Evolutionary conservation across 1,140 invertebrate genomes (phyloP).

Genomic region (Marisa cornuarietis): DNA sequence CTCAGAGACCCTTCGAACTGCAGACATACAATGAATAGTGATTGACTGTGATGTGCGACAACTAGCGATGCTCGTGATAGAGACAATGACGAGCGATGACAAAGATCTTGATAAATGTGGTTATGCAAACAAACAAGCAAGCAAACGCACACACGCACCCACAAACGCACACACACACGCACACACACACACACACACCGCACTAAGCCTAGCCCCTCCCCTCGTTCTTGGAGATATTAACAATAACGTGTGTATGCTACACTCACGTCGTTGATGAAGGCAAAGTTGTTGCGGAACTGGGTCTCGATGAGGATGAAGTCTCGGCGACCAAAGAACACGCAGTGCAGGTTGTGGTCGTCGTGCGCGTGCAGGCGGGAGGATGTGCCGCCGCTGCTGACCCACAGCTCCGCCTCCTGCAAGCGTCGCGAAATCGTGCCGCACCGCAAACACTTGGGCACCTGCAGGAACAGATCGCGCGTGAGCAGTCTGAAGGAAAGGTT

Average conservation of each 20-base stretch:
- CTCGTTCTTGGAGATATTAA: neutral
- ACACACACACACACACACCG: no score
- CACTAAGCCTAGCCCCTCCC: neutral
- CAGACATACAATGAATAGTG: constrained; percentile 22
- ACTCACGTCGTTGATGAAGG: constrained; percentile 53
- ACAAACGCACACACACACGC: neutral
- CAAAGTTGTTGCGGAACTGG: constrained; percentile 53
- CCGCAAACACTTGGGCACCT: constrained; percentile 56
- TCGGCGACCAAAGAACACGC: constrained; percentile 62
- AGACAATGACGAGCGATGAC: neutral
- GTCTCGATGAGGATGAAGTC: constrained; percentile 63
- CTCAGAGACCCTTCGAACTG: constrained; percentile 51
- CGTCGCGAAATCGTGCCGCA: constrained; percentile 56
- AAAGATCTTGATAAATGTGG: no score
- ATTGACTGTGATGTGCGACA: no score
- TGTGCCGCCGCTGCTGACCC: constrained; percentile 64
- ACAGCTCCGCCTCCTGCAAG: constrained; percentile 59
- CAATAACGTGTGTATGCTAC: neutral
- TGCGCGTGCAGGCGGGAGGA: constrained; percentile 61
- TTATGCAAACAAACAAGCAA: neutral
- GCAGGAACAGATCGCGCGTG: neutral
- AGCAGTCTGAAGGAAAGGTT: neutral
- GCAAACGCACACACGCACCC: neutral
- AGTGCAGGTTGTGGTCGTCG: constrained; percentile 63
- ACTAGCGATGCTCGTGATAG: neutral